Percentiles rank a stretch among this genome's conserved stretches.
phyloP scores from a whole-genome alignment of 92 coral and sea anemone genomes.

The Phenganax marumi region DNA sequence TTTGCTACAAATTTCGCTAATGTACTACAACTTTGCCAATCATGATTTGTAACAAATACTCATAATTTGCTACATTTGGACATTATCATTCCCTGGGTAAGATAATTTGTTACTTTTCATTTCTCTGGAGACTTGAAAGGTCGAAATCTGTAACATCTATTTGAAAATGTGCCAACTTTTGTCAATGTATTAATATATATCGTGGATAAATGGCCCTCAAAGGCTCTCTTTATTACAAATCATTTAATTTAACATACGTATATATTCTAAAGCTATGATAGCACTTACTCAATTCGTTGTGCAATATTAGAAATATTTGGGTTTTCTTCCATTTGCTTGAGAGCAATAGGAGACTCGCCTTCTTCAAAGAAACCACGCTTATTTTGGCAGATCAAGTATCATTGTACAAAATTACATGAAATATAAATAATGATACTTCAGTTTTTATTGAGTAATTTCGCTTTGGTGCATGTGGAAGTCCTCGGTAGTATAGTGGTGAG shows the following conservation, averaged over 20 bases:
- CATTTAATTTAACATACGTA: not conserved
- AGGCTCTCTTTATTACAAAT: conserved; percentile 5
- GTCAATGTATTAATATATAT: not conserved
- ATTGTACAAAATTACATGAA: not conserved
- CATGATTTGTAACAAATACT: no score
- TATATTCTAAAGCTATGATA: not conserved
- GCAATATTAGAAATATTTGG: not conserved
- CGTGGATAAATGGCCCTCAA: not conserved
- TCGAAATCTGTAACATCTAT: not conserved
- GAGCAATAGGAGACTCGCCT: conserved; percentile 14
- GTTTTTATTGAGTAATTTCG: no score
- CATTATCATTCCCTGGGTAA: no score
- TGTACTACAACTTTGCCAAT: not conserved
- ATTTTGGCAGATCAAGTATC: not conserved
- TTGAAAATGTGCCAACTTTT: conserved; percentile 18
- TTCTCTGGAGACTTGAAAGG: not conserved
- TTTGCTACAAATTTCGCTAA: not conserved
- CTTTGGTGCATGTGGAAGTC: not conserved
- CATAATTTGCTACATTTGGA: no score
- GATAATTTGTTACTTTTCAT: not conserved
- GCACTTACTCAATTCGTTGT: conserved; percentile 26
- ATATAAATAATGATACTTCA: no score
- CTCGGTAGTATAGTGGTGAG: conserved; percentile 91
- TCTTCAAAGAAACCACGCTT: not conserved
- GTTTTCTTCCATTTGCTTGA: conserved; percentile 40